Percentiles rank a stretch among this genome's conserved stretches.
Conservation (phyloP, 2,113 vertebrate genomes). For the human (Homo sapiens) region DNA sequence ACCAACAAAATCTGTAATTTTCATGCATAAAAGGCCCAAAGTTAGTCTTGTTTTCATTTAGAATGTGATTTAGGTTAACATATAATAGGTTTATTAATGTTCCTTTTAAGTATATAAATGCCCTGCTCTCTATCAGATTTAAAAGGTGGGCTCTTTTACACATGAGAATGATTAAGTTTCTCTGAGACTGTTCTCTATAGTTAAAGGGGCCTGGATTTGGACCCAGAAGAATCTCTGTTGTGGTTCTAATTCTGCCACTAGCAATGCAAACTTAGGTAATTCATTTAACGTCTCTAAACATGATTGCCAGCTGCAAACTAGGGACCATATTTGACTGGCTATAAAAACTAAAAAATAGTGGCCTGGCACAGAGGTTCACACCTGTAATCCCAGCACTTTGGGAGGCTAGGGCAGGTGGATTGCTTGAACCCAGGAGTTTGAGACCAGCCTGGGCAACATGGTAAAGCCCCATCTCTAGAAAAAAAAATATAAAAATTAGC, state of each 20-base stretch:
- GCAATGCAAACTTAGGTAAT: neutral
- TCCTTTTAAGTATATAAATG: neutral
- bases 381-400: too few relatives aligned
- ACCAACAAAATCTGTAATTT: neutral
- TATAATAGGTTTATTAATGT: neutral
- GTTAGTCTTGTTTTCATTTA: neutral
- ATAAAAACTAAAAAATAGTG: slow-evolving; percentile 3
- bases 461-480: too few relatives aligned
- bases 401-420: too few relatives aligned
- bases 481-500: too few relatives aligned
- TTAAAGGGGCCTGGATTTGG: neutral
- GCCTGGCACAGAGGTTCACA: too few relatives aligned
- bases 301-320: neutral
- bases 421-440: too few relatives aligned
- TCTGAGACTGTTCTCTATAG: neutral
- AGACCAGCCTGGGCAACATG: too few relatives aligned
- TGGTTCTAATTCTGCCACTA: neutral
- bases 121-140: neutral
- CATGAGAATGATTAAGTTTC: neutral
- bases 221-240: neutral
- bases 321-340: neutral
- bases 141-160: neutral
- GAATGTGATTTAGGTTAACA: neutral
- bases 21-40: neutral
- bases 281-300: neutral